Conservation (phyloP, 2,113 vertebrate species). For the Romanogobio albipinnatus region DNA sequence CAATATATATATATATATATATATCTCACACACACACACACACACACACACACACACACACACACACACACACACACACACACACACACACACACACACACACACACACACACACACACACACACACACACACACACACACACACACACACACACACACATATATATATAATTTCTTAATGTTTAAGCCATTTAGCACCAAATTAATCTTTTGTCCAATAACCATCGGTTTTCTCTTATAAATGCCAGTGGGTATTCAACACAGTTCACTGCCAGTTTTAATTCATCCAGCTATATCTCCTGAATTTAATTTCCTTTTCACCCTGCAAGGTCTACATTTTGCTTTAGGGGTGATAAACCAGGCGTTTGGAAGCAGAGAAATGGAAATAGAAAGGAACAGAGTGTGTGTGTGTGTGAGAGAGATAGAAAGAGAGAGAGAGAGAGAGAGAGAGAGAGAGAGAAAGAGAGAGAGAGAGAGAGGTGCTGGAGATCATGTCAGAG, state of each 20-base stretch:
- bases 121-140: too few relatives aligned
- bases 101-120: too few relatives aligned
- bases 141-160: too few relatives aligned
- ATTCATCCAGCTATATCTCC: conserved; percentile 9
- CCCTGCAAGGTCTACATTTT: not conserved
- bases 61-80: too few relatives aligned
- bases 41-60: too few relatives aligned
- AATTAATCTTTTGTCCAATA: not conserved
- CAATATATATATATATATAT: too few relatives aligned
- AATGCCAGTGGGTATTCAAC: not conserved
- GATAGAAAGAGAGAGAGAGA: too few relatives aligned
- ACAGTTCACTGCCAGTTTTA: not conserved
- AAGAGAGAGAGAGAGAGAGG: conserved; percentile 13
- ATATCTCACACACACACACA: too few relatives aligned
- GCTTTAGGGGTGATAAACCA: not conserved
- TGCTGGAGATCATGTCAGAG: not conserved
- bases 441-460: not conserved
- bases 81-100: too few relatives aligned
- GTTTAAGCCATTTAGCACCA: not conserved
- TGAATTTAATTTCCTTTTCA: conserved; percentile 21
- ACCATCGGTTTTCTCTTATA: not conserved
- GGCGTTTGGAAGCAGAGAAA: not conserved
- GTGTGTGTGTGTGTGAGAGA: too few relatives aligned
- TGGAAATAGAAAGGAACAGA: conserved; percentile 18
- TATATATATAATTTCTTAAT: not conserved